Evolutionary conservation across 2,888 invertebrate species (phyloP).

Genomic region (Bimastos eiseni): DNA sequence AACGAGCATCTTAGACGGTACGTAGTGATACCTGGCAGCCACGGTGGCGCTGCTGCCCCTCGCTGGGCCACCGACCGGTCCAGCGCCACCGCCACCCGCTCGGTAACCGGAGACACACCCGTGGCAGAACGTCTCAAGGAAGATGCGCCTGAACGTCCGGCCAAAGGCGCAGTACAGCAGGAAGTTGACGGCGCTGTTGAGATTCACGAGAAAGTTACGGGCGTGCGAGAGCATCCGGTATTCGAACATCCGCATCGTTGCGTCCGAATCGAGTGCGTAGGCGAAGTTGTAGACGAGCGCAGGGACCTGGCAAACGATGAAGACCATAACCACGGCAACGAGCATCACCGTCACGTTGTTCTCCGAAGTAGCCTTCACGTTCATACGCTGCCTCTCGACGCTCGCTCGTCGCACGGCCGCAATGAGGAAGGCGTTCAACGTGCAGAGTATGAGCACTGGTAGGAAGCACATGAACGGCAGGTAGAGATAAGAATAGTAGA

Average conservation of each 20-base stretch:
- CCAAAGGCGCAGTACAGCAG: slow-evolving; percentile 44
- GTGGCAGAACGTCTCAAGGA: slow-evolving; percentile 54
- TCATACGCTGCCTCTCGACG: slow-evolving; percentile 82
- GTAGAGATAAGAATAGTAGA: slow-evolving; percentile 86
- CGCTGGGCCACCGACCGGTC: not conserved
- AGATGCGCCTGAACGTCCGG: slow-evolving; percentile 41
- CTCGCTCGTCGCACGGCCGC: slow-evolving; percentile 84
- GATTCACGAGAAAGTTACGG: slow-evolving; percentile 44
- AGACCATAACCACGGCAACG: slow-evolving; percentile 43
- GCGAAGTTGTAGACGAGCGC: slow-evolving; percentile 45
- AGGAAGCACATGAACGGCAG: slow-evolving; percentile 89
- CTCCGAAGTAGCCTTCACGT: slow-evolving; percentile 85
- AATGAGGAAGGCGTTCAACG: slow-evolving; percentile 83
- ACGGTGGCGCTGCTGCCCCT: not conserved
- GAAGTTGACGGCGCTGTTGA: slow-evolving; percentile 45
- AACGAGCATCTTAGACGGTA: not conserved
- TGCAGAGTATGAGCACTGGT: slow-evolving; percentile 84
- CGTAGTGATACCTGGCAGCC: not conserved
- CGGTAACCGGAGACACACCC: slow-evolving; percentile 34
- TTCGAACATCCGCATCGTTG: slow-evolving; percentile 41
- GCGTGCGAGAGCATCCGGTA: slow-evolving; percentile 50
- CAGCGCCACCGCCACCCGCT: not conserved
- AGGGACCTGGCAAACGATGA: slow-evolving; percentile 45
- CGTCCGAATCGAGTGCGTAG: slow-evolving; percentile 64
- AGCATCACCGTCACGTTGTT: slow-evolving; percentile 71